Evolutionary conservation across 2,888 invertebrate species (phyloP).

Genomic region (Chesias legatella): DNA sequence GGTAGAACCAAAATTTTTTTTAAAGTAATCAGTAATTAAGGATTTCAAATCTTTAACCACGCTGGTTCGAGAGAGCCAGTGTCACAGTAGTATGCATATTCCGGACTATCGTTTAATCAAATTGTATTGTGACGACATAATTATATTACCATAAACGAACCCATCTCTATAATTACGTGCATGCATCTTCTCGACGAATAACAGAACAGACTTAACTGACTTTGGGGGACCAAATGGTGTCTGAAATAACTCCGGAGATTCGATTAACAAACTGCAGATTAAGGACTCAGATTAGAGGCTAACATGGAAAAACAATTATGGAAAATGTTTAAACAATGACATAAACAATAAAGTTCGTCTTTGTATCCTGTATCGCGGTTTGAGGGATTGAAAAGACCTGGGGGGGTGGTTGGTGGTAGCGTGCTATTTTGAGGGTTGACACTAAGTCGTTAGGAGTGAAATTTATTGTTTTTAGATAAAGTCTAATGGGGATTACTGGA

Average conservation of each 20-base stretch:
- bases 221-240: constrained; percentile 9
- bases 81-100: too few relatives aligned
- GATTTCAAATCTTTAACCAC: too few relatives aligned
- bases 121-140: constrained; percentile 25
- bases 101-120: constrained; percentile 7
- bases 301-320: constrained; percentile 78
- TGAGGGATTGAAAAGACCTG: constrained; percentile 55
- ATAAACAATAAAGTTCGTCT: constrained; percentile 67
- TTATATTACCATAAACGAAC: constrained; percentile 30
- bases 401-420: constrained; percentile 46
- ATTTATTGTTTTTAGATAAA: constrained; percentile 76
- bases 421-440: constrained; percentile 60
- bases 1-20: too few relatives aligned
- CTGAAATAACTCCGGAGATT: constrained; percentile 46
- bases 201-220: constrained; percentile 40
- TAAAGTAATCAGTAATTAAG: too few relatives aligned
- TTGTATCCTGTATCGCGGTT: constrained; percentile 67
- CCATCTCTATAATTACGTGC: constrained; percentile 44
- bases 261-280: constrained; percentile 67
- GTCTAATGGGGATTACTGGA: constrained; percentile 57
- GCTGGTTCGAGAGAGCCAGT: too few relatives aligned
- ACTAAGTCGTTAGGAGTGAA: constrained; percentile 54
- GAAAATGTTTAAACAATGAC: constrained; percentile 71
- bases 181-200: constrained; percentile 60
- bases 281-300: constrained; percentile 60